Evolutionary conservation across 2,797 vertebrate genomes (phyloP).

Genomic region (Eremophila alpestris): DNA sequence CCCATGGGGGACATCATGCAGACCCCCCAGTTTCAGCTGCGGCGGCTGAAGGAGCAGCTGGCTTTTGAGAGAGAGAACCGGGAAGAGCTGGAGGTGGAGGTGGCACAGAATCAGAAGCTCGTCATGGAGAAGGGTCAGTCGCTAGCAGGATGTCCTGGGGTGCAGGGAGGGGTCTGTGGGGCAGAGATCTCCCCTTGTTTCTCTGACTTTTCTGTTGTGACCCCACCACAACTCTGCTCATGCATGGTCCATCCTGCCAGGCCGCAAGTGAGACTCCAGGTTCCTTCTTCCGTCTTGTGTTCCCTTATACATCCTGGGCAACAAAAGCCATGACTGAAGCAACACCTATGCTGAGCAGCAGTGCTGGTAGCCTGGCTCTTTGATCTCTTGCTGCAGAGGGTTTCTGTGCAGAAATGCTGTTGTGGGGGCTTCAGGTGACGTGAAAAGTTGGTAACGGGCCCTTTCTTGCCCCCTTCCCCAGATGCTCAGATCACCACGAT

Average conservation of each 20-base stretch:
- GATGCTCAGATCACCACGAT: constrained; percentile 83
- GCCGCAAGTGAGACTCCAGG: neutral
- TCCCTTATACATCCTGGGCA: neutral
- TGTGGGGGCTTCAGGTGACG: neutral
- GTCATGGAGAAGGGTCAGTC: constrained; percentile 84
- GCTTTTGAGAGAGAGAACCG: constrained; percentile 82
- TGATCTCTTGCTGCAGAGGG: neutral
- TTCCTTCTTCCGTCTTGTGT: neutral
- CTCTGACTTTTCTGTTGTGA: neutral
- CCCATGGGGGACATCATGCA: constrained; percentile 91
- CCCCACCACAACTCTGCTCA: neutral
- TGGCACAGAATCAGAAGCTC: constrained; percentile 76
- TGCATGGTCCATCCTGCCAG: neutral
- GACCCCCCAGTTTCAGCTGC: constrained; percentile 91
- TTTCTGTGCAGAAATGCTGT: neutral
- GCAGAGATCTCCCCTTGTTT: neutral
- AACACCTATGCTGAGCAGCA: neutral
- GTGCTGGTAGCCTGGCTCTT: neutral
- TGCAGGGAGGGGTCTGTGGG: fast-evolving
- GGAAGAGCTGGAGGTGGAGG: constrained; percentile 86
- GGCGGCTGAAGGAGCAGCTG: constrained; percentile 84
- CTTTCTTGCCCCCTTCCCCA: neutral
- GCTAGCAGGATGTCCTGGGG: fast-evolving
- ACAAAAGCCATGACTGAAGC: neutral
- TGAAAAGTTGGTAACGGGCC: neutral